These are phyloP conservation scores for Ispidina picta DNA, from an alignment of 2,797 vertebrate species.

Conservation along the genomic window DNA sequence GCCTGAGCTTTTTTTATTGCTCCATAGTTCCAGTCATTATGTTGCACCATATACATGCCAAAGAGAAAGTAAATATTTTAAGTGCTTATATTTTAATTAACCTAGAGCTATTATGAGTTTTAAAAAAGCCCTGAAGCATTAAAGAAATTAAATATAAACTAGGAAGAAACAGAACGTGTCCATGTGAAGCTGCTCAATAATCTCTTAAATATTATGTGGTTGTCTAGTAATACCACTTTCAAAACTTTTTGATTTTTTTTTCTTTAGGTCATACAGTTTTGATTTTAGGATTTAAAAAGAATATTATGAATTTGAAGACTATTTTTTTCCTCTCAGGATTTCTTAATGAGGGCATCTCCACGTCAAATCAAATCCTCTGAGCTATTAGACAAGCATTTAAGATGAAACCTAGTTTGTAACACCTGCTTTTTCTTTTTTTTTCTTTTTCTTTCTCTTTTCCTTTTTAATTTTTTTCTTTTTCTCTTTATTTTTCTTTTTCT, in stretches of 20 bases:
- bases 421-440: background rate
- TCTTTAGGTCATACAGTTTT: background rate
- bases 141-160: background rate
- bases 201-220: background rate
- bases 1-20: background rate
- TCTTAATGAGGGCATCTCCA: background rate
- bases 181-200: background rate
- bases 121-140: background rate
- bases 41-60: background rate
- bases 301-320: background rate
- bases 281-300: background rate
- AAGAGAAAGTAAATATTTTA: background rate
- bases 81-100: background rate
- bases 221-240: background rate
- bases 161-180: background rate
- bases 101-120: background rate
- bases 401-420: background rate
- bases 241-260: background rate
- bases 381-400: background rate
- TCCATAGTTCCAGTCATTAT: background rate
- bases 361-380: background rate
- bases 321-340: background rate
- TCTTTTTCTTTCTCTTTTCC: background rate
- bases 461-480: background rate
- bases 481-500: background rate